Base-by-base conservation (phyloP, 2,888 invertebrate genomes). In the Cryptophagus acutangulus region DNA sequence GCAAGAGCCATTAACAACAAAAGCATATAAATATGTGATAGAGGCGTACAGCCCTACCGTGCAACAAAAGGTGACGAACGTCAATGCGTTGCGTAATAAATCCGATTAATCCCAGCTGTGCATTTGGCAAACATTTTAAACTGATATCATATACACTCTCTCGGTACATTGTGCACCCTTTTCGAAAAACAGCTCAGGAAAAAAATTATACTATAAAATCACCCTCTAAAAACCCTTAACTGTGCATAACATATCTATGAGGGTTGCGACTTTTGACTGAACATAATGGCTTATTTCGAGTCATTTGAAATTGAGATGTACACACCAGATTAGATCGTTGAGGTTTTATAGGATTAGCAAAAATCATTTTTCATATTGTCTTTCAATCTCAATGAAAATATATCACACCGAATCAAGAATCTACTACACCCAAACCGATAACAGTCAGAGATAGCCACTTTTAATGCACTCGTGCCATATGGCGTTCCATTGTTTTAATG, bases 71-170 rank as follows among this genome's bases (percentile, higher is more conserved):
- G 46, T 54, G 51, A 58, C 52, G 35, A 49, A 48, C 45, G 50
- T 51, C 56, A 58, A 59, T 55, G 55, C 55, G 58, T 55, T 56
- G 59, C 57, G 57, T 57, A 60, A 64, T 62, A 65, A 66, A 68
- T 66, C 67, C 65, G 67, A 66, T 68, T 67, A 67, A 66, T 65
- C 61, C 65, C 65, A 65, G 67, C 65, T 65, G 67, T 58, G 66
- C 67, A 62, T 67, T 67, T 65, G 60, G 61, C 63, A 62, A 65
- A 64, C 62, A 65, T 54, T 60, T 58, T 58, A 61, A 59, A 61
- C 57, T 57, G 61, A 60, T 55, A 60, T 53, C 49, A 49, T 33
- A n/a, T n/a, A n/a, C n/a, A n/a, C n/a, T n/a, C n/a, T n/a, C 3
- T 6, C 26, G 6, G 20, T 20, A 20, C 6, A n/a, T 26, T 26